Base-by-base conservation (phyloP, 23 tunicate genomes). In the Ciona savignyi region DNA sequence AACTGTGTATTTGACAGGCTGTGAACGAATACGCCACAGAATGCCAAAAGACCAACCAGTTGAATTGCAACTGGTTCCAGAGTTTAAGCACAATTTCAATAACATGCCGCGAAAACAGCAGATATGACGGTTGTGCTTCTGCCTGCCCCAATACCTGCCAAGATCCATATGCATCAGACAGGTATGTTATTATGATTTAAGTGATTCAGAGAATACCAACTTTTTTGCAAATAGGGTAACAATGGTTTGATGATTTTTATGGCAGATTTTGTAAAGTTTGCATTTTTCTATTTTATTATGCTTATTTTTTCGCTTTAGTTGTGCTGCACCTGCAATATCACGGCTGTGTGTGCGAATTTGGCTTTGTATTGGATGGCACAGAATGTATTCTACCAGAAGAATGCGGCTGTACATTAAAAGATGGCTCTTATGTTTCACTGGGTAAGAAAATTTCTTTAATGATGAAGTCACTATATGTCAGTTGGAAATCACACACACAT, bases 121-220 rank as follows among this genome's bases (percentile, higher is more conserved):
- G 62, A 21, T 80, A 29, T 80, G 78, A 72, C 26, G 85, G 76
- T 15, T 72, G 78, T 25, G 78, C 78, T 3, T 25, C 85, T 4
- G 71, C 71, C 6, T 80, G 85, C 35, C 85, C 64, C 21, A 69
- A 73, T 34, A 80, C 85, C 29, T 80, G 85, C 72, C 85, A 80
- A 29, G 62, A 80, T 6, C 78, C 78, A 4, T 72, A 63, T 63
- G 78, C 78, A 30, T 60, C 78, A 11, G 85, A 63, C 42, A 76
- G 68, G 85, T 79, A 29, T 23, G 77, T 70, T 48, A 23, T 30
- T n/a, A n/a, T n/a, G n/a, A n/a, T n/a, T n/a, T n/a, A n/a, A n/a
- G n/a, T n/a, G n/a, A n/a, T n/a, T n/a, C n/a, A n/a, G n/a, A n/a
- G n/a, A n/a, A n/a, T n/a, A n/a, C n/a, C n/a, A n/a, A n/a, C n/a